Base-by-base conservation (phyloP, 2,888 invertebrate genomes). In the Arge pagana region DNA sequence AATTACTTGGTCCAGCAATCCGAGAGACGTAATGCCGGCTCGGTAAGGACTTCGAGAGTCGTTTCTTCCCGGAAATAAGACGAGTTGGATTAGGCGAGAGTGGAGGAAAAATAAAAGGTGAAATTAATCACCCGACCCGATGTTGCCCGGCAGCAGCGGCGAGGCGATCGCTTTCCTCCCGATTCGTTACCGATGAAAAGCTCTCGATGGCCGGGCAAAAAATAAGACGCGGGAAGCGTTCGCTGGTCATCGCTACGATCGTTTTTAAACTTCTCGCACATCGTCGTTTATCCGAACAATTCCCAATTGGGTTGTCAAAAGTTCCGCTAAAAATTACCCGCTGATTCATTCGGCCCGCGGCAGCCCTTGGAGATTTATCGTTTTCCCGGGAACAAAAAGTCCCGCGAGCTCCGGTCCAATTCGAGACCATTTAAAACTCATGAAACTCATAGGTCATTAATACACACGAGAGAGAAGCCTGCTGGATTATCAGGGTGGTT, bases 291-390 rank as follows among this genome's bases (percentile, higher is more conserved):
- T n/a, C 8, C 15, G 3, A 15, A 26, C 11, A 68, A 72, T 71
- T 71, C 70, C 71, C 71, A 71, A 71, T 71, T 68, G 72, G 64
- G 68, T 65, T 72, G 72, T 72, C 71, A 72, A 70, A 71, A 71
- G 70, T 70, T 71, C 61, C 61, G 65, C 64, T 64, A 65, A 68
- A 70, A 71, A 71, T 69, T 67, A 66, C 60, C 60, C 53, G 60
- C 65, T 70, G 70, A 70, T 70, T 72, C 69, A 70, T 13, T 19
- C 19, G 37, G 21, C 19, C n/a, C 36, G 36, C 66, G 56, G 62
- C 23, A 33, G 59, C 55, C 59, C 60, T 23, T 56, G 63, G 42
- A 49, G 61, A 68, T 68, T 68, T 66, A 65, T 64, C 33, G 11
- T 18, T n/a, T 11, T 21, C 23, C n/a, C 48, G 11, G 3, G 28